Base-by-base conservation (phyloP, 2,113 vertebrate species). In the Rutilus rutilus region DNA sequence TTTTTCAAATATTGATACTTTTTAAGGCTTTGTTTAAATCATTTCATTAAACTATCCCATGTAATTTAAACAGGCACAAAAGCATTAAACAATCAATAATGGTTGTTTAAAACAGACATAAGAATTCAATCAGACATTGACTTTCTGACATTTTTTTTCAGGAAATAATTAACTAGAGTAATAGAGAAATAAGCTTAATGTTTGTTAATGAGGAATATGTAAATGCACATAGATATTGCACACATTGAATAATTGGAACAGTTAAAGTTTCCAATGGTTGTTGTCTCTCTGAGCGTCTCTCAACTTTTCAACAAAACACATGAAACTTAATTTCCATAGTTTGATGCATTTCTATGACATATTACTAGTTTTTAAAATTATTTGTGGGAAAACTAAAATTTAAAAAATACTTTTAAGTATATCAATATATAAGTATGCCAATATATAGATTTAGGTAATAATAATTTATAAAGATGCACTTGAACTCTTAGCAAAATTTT, bases 381-480 rank as follows among this genome's bases (percentile, higher is more conserved):
- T 65, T 64, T 69, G 83, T 23, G 71, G 67, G 14, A 54, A 52
- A 81, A 76, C 33, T 19, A 50, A 65, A 19, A 39, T 23, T 82
- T 78, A 12, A 84, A 88, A 85, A 86, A 80, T 82, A 86, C 47
- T 65, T 65, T 71, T 59, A n/a, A 65, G 50, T 75, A 71, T 79
- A 65, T 78, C 33, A 78, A 71, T 86, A 73, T 79, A 71, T 47
- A 30, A n/a, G 36, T 64, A 77, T 85, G 76, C 47, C n/a, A 25
- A 60, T 81, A 81, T 50, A 81, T 52, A 27, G 19, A 50, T 84
- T 57, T 79, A 30, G 25, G 64, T 83, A 39, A 80, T 23, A 77
- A 82, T 81, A 67, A 7, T 62, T 54, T 84, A 73, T 86, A 88
- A 88, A 88, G 84, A 75, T 82, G 75, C 84, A 78, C 9, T 85